Evolutionary conservation across 2,113 vertebrate species (phyloP), one percentile per base, ranked within the genome.

Genomic region (Apodemus sylvaticus): DNA sequence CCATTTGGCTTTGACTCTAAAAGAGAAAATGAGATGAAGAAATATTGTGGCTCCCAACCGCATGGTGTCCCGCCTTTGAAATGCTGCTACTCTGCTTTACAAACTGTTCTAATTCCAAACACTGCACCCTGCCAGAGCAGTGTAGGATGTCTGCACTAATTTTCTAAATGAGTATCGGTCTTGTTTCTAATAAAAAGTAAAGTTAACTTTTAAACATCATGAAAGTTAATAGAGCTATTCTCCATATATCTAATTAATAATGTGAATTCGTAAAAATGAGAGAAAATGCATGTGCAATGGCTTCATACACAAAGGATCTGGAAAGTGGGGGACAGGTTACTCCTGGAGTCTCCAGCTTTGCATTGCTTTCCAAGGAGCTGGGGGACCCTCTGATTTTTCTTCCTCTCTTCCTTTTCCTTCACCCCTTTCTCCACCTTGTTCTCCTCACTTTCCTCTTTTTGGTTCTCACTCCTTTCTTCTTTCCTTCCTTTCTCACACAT

Each of bases 131-230:
- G 58, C 0, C 31, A 92, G 14, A 86, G 36, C 70, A 22, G 70
- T n/a, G 55, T 60, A 62, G 58, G 5, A 68, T 64, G 55, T 74
- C 13, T 92, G 22, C 11, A 91, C 3, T 81, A 76, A 62, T 89
- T 93, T 94, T 66, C 22, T 79, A 91, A 87, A 79, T 51, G 1
- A 71, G 24, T 58, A 4, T 45, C 29, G 36, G 39, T 20, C 39
- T 87, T 58, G 36, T 20, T n/a, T 85, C 51, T 89, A 89, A 62
- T 53, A 53, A 94, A 93, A 83, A 76, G 14, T 70, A 96, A 31
- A 71, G 42, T 87, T 86, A 83, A 93, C 82, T 86, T 78, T 91
- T 70, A 88, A 93, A 83, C 53, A 31, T 83, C 20, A 79, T 48
- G 76, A 85, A 94, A 71, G 76, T 88, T 1, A 73, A 73, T 82